Evolutionary conservation across 2,797 vertebrate species (phyloP).

Genomic region (Pampus argenteus): DNA sequence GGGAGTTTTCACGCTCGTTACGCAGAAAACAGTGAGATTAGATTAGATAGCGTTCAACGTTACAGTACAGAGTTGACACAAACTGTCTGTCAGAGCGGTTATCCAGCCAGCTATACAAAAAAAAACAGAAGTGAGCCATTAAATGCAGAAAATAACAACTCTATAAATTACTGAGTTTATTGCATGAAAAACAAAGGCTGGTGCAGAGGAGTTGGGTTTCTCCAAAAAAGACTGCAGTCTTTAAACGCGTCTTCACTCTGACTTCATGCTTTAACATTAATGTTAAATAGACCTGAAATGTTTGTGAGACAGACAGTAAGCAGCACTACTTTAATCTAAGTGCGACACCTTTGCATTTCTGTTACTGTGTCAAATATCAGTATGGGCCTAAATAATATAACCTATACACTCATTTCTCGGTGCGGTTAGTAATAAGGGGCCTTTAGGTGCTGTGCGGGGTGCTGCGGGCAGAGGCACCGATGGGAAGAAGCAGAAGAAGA

Average conservation of each 20-base stretch:
- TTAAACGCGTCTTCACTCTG: conserved; percentile 10
- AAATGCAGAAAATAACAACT: conserved; percentile 64
- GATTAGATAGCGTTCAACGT: conserved; percentile 7
- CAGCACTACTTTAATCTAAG: neutral
- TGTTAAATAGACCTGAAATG: conserved; percentile 5
- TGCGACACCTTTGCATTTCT: neutral
- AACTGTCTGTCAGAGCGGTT: conserved; percentile 26
- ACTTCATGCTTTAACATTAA: conserved; percentile 7
- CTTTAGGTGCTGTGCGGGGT: conserved; percentile 19
- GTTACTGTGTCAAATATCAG: conserved; percentile 2
- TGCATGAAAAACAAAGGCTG: conserved; percentile 59
- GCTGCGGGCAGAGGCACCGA: conserved; percentile 26
- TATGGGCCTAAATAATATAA: neutral
- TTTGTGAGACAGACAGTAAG: conserved; percentile 5
- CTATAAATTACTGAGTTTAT: conserved; percentile 60
- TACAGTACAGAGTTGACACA: conserved; percentile 30
- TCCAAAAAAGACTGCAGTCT: conserved; percentile 20
- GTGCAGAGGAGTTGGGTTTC: conserved; percentile 10
- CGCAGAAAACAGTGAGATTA: conserved; percentile 15
- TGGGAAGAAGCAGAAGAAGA: conserved; percentile 10
- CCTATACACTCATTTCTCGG: neutral
- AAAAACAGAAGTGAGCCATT: conserved; percentile 49
- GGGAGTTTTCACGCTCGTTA: conserved; percentile 16
- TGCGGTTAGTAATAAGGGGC: conserved; percentile 32
- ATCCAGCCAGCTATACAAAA: conserved; percentile 29